These are phyloP conservation scores for Desmodus rotundus DNA, from an alignment of 2,113 vertebrate species.

Conservation along the genomic window DNA sequence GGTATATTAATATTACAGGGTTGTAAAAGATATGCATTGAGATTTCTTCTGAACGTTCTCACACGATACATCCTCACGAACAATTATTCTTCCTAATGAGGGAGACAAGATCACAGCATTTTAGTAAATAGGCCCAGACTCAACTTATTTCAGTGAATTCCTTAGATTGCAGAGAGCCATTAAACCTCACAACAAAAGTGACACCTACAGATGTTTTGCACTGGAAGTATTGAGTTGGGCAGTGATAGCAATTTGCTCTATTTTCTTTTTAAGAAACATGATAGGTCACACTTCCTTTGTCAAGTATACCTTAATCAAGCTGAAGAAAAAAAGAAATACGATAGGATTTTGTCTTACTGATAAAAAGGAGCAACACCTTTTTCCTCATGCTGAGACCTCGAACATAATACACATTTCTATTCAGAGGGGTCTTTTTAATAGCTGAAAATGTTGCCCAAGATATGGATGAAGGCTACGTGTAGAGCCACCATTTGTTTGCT, in stretches of 20 bases:
- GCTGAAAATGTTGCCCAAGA: not conserved
- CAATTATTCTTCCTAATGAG: not conserved
- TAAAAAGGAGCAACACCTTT: not conserved
- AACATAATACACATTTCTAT: not conserved
- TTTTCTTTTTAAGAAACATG: not conserved
- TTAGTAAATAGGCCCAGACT: not conserved
- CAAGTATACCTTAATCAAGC: not conserved
- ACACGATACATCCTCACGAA: not conserved
- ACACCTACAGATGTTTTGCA: not conserved
- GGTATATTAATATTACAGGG: not conserved
- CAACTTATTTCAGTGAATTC: not conserved
- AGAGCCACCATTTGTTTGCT: not conserved
- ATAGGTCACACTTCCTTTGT: not conserved
- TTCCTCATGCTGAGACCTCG: not conserved
- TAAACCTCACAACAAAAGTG: not conserved
- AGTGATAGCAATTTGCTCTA: not conserved
- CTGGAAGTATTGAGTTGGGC: not conserved
- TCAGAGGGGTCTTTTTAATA: not conserved
- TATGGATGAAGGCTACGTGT: not conserved
- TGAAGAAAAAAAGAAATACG: not conserved
- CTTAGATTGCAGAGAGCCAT: not conserved
- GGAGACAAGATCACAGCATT: not conserved
- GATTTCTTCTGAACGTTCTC: not conserved
- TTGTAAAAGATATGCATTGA: not conserved
- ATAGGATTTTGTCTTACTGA: conserved; percentile 7